These are phyloP conservation scores for Pteronotus mesoamericanus DNA, from an alignment of 2,797 vertebrate species.

Conservation along the genomic window DNA sequence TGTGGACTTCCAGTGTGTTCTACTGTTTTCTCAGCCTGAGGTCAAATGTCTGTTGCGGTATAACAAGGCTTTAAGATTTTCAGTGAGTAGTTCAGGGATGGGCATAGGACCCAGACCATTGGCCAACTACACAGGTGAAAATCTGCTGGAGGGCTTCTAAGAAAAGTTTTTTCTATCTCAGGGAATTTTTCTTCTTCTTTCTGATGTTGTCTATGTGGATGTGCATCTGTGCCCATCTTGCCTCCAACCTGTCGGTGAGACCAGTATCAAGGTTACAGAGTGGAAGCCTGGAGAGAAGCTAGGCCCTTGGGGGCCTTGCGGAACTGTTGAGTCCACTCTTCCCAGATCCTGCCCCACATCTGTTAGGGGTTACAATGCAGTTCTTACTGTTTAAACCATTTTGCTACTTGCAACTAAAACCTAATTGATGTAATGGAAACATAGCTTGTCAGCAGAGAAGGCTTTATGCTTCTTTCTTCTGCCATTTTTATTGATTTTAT, in stretches of 20 bases:
- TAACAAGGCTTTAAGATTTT: not conserved
- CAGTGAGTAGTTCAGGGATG: not conserved
- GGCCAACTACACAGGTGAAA: not conserved
- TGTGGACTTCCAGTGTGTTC: not conserved
- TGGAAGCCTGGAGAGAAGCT: not conserved
- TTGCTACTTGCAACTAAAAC: not conserved
- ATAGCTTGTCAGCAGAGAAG: not conserved
- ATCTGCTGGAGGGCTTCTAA: not conserved
- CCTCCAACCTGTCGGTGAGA: not conserved
- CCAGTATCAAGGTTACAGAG: not conserved
- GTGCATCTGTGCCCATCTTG: not conserved
- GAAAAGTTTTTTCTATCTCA: not conserved
- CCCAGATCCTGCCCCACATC: not conserved
- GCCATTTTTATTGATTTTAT: not conserved
- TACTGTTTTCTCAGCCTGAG: not conserved
- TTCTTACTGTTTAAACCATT: constrained; percentile 2
- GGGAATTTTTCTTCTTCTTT: not conserved
- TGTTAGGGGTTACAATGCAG: not conserved
- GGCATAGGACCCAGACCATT: not conserved
- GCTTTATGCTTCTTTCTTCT: not conserved
- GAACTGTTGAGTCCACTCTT: not conserved
- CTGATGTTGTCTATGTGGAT: not conserved
- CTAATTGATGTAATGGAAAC: constrained; percentile 1
- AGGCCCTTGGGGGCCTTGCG: not conserved
- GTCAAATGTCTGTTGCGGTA: not conserved